Conservation (phyloP, 2,888 invertebrate genomes). For the Oscheius myriophilus region DNA sequence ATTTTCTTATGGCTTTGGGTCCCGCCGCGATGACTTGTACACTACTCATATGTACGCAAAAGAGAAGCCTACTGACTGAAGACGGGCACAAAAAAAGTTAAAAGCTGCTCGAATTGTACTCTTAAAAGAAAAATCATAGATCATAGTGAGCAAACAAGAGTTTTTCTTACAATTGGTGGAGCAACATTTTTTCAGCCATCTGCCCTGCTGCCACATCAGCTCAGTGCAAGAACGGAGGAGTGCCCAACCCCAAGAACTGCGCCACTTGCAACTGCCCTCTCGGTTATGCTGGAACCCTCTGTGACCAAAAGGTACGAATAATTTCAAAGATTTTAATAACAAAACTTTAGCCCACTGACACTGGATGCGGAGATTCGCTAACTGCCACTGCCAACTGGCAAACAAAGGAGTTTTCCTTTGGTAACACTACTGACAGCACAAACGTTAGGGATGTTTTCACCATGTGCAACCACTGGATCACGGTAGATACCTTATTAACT, state of each 20-base stretch:
- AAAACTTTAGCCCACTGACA: conserved; percentile 16
- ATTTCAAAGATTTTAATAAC: too few species aligned
- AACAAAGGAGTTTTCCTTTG: conserved; percentile 31
- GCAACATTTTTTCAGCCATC: conserved; percentile 4
- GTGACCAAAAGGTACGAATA: conserved; percentile 42
- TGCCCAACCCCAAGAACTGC: conserved; percentile 48
- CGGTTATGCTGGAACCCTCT: conserved; percentile 45
- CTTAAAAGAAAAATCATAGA: too few species aligned
- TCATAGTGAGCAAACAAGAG: too few species aligned
- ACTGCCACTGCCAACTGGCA: conserved; percentile 43
- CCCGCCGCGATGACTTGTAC: too few species aligned
- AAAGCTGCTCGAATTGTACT: too few species aligned
- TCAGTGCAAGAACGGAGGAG: conserved; percentile 44
- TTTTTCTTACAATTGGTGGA: too few species aligned
- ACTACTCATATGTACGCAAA: too few species aligned
- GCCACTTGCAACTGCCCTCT: conserved; percentile 43
- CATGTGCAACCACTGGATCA: conserved; percentile 24
- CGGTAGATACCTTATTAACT: neutral
- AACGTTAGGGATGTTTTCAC: conserved; percentile 35
- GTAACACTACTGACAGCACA: conserved; percentile 27
- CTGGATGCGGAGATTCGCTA: conserved; percentile 47
- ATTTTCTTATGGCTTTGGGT: too few species aligned
- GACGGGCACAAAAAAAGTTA: too few species aligned
- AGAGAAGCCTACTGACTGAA: too few species aligned
- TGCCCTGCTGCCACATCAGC: conserved; percentile 20